These are phyloP conservation scores for Rhynchonema sp. DNA, from an alignment of 2,888 invertebrate genomes.

Conservation along the genomic window DNA sequence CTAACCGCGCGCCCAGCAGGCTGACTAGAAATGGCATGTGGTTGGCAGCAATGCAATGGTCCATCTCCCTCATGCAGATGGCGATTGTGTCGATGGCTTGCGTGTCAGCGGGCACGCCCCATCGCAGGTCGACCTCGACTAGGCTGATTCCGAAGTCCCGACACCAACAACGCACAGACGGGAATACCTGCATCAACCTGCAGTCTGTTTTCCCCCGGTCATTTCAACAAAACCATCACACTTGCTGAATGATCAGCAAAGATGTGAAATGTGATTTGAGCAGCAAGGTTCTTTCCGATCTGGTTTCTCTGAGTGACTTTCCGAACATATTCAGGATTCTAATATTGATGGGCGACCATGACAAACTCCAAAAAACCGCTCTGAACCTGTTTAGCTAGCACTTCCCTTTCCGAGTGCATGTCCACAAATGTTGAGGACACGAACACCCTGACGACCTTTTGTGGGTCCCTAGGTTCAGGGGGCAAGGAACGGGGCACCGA, in stretches of 20 bases:
- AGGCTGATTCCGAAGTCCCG: background rate
- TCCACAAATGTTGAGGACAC: slow-evolving; percentile 1
- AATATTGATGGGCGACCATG: no score
- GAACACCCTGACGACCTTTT: background rate
- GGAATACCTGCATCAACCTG: slow-evolving; percentile 4
- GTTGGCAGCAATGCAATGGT: background rate
- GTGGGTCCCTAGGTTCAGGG: no score
- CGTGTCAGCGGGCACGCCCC: slow-evolving; percentile 5
- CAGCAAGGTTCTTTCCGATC: background rate
- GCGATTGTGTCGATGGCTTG: background rate
- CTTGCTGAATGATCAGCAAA: background rate
- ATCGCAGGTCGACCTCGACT: slow-evolving; percentile 3
- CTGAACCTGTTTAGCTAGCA: background rate
- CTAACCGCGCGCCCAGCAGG: background rate
- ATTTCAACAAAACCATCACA: background rate
- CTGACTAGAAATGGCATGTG: background rate
- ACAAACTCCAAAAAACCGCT: no score
- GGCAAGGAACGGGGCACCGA: no score
- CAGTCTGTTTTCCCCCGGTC: no score
- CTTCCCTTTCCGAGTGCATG: background rate
- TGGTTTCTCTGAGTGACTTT: no score
- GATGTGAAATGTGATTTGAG: background rate
- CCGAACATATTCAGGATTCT: no score
- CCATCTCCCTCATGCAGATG: background rate
- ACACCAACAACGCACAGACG: slow-evolving; percentile 2